Conservation (phyloP, 2,113 vertebrate species). For the Erythrocercus mccallii region DNA sequence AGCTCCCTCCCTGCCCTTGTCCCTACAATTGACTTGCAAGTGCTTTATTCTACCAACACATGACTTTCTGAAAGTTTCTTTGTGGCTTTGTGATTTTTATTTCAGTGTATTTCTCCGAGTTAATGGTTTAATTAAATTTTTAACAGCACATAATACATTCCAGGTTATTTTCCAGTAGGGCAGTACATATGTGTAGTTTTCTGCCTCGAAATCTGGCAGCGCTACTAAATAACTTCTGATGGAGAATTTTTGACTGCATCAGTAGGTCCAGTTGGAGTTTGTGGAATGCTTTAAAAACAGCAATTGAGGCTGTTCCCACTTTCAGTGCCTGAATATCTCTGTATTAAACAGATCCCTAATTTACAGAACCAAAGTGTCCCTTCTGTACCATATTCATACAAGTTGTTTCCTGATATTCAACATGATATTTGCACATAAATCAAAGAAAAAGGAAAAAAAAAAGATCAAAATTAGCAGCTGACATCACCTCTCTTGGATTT, state of each 20-base stretch:
- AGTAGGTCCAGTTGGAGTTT: background rate
- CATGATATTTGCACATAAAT: background rate
- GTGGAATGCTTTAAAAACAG: background rate
- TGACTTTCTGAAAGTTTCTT: background rate
- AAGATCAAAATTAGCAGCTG: background rate
- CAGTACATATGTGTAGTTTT: background rate
- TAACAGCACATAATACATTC: too few relatives aligned
- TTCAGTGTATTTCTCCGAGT: background rate
- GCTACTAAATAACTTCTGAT: background rate
- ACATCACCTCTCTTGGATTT: constrained; percentile 82
- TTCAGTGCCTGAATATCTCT: background rate
- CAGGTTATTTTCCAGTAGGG: background rate
- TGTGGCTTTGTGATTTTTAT: background rate
- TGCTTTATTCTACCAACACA: background rate
- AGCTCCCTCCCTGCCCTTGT: background rate
- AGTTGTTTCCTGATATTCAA: background rate
- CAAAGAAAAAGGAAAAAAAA: background rate
- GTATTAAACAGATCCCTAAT: background rate
- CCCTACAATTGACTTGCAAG: background rate
- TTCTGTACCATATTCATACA: background rate
- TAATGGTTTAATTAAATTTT: background rate
- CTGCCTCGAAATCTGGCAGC: background rate
- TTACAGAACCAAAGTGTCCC: background rate
- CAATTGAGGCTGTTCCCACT: background rate
- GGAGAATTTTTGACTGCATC: background rate